These are phyloP conservation scores for Eledona agricola DNA, from an alignment of 2,888 invertebrate species.

Conservation along the genomic window DNA sequence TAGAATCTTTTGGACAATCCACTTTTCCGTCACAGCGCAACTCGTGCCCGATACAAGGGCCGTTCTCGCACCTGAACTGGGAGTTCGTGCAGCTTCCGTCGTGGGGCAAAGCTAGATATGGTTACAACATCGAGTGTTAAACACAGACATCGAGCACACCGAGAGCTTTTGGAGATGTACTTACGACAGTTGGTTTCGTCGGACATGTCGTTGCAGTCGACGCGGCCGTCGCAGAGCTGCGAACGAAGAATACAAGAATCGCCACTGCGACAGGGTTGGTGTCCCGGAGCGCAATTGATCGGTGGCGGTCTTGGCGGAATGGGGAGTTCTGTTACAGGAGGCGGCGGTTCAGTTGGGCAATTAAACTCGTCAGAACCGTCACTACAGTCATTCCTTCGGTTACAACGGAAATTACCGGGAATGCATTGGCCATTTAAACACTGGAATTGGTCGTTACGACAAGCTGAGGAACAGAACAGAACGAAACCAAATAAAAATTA, in stretches of 20 bases:
- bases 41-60: constrained; percentile 68
- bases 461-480: constrained; percentile 64
- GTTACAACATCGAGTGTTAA: constrained; percentile 27
- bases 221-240: constrained; percentile 68
- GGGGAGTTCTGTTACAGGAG: constrained; percentile 44
- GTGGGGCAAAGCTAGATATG: constrained; percentile 7
- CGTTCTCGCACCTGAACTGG: constrained; percentile 67
- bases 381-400: constrained; percentile 64
- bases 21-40: constrained; percentile 75
- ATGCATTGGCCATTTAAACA: constrained; percentile 75
- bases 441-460: constrained; percentile 71
- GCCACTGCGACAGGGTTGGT: constrained; percentile 63
- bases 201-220: constrained; percentile 77
- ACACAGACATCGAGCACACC: constrained; percentile 16
- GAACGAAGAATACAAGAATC: constrained; percentile 62
- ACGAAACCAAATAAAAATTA: constrained; percentile 43
- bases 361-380: constrained; percentile 68
- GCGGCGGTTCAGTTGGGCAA: constrained; percentile 64
- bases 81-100: constrained; percentile 23
- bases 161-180: constrained; percentile 39
- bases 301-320: constrained; percentile 39
- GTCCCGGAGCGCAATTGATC: constrained; percentile 58
- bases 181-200: constrained; percentile 71
- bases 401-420: constrained; percentile 58
- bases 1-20: constrained; percentile 82